Evolutionary conservation across 2,888 invertebrate species (phyloP), one percentile per base, ranked within the genome.

Genomic region (Dioctria linearis): DNA sequence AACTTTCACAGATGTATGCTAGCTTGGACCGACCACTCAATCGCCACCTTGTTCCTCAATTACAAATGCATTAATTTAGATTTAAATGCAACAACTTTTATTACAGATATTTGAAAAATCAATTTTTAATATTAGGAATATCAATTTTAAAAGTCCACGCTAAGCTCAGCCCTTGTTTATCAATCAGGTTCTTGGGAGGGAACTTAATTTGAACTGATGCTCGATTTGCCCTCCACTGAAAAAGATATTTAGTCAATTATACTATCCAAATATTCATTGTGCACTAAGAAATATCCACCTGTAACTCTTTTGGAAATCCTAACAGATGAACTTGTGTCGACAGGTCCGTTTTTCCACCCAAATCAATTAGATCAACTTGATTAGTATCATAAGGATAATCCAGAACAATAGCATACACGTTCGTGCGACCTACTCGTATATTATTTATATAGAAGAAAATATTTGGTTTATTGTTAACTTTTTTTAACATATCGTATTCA

Each of bases 381-480:
- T 89, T 85, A 81, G 91, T 90, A 61, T 90, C 88, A 40, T 87
- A 86, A 0, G 96, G 95, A 94, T 96, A 96, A 3, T 91, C 86
- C 51, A 96, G 88, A 25, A 93, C 88, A 66, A 92, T 92, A 0
- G 94, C 95, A 87, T 94, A 96, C 9, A 95, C 90, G 65, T 78
- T 79, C 0, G 80, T 67, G 2, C 78, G 82, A 46, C 66, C 81
- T 81, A 46, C 46, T 46, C 46, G 46, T 46, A 46, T 46, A 46
- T 46, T 8, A 46, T 46, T n/a, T n/a, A n/a, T n/a, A n/a, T n/a
- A 25, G 25, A 25, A 25, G 25, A 25, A 25, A 25, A 25, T 25
- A 25, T 25, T 25, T 25, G 0, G 25, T 25, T 25, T 25, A 25
- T 25, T 25, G 25, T 25, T 25, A 25, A 25, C 25, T 25, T 25